phyloP scores from a whole-genome alignment of 2,113 vertebrate species.

The Drymodes brunneopygia region DNA sequence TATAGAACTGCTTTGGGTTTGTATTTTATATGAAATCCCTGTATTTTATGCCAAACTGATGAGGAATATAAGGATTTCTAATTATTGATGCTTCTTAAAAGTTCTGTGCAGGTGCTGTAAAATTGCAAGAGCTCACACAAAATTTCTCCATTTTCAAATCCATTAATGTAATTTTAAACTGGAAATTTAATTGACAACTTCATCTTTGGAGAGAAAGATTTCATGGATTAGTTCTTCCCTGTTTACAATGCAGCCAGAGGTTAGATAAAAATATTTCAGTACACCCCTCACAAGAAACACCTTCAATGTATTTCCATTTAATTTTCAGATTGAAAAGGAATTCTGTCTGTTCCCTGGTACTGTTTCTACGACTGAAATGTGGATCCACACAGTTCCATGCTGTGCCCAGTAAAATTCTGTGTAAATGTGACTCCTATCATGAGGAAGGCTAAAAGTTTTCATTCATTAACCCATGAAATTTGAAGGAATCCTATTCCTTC shows the following conservation, averaged over 20 bases:
- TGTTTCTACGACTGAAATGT: not conserved
- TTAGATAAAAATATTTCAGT: not conserved
- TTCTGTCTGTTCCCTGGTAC: not conserved
- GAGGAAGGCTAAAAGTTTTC: not conserved
- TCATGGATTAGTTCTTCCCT: not conserved
- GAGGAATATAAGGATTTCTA: not conserved
- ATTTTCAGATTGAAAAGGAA: not conserved
- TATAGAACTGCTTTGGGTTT: not conserved
- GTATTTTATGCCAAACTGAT: not conserved
- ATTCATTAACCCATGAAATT: not conserved
- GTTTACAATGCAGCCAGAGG: not conserved
- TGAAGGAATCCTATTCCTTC: not conserved
- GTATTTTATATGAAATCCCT: not conserved
- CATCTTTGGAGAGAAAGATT: not conserved
- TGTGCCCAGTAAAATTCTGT: not conserved
- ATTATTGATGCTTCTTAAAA: not conserved
- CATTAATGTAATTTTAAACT: not conserved
- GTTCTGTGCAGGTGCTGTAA: not conserved
- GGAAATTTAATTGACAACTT: not conserved
- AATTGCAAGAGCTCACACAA: not conserved
- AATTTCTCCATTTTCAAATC: not conserved
- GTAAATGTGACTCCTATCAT: not conserved
- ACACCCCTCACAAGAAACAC: not conserved
- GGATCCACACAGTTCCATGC: not conserved
- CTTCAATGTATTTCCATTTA: not conserved